Evolutionary conservation across 64 coral and sea anemone genomes (phyloP).

Genomic region (Montipora sp.): DNA sequence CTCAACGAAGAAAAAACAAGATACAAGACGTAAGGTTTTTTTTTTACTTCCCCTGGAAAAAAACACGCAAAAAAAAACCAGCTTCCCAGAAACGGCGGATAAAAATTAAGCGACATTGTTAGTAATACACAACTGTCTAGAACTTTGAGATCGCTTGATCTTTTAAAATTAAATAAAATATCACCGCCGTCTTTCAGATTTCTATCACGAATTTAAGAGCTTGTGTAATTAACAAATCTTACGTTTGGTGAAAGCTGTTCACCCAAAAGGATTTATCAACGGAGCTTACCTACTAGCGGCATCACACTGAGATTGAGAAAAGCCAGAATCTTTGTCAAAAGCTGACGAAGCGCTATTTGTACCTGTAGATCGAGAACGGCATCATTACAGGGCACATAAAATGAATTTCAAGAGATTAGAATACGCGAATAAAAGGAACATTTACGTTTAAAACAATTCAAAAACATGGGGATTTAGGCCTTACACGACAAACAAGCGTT

Average conservation of each 20-base stretch:
- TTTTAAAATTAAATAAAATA: not conserved
- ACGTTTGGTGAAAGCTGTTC: not conserved
- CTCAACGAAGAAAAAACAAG: not conserved
- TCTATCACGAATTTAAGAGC: not conserved
- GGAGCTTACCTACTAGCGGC: not conserved
- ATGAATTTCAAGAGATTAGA: not conserved
- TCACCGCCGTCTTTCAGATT: not conserved
- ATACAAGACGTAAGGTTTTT: not conserved
- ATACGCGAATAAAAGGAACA: not conserved
- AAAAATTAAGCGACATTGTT: not conserved
- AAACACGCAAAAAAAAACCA: not conserved
- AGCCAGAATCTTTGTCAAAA: not conserved
- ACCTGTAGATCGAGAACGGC: not conserved
- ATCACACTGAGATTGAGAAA: not conserved
- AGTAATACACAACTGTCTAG: not conserved
- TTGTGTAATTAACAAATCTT: not conserved
- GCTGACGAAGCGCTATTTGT: not conserved
- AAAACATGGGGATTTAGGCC: not conserved
- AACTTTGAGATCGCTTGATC: not conserved
- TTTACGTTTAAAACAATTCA: not conserved
- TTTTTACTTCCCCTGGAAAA: not conserved
- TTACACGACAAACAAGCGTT: not conserved
- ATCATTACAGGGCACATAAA: conserved; percentile 1
- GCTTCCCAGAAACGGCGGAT: not conserved
- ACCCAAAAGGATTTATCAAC: not conserved